Evolutionary conservation across 2,888 invertebrate species (phyloP).

Genomic region (Dryobota labecula): DNA sequence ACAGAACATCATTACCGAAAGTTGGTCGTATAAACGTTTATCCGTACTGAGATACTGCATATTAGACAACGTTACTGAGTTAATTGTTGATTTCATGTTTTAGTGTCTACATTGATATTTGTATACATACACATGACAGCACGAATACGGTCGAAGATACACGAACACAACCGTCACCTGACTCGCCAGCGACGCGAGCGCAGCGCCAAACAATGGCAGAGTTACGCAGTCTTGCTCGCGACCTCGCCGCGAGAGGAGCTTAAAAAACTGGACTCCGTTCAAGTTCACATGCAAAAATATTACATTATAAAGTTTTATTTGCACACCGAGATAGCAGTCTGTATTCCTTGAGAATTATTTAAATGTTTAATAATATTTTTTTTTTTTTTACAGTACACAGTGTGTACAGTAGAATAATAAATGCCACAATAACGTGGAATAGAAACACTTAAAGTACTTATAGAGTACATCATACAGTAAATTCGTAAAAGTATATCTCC

Average conservation of each 20-base stretch:
- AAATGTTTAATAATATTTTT: too few relatives aligned
- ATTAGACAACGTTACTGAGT: background rate
- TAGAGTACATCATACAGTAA: background rate
- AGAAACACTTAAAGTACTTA: background rate
- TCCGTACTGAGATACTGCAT: too few relatives aligned
- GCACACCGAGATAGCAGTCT: constrained; percentile 23
- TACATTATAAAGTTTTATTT: constrained; percentile 11
- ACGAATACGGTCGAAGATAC: constrained; percentile 9
- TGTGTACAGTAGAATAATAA: constrained; percentile 16
- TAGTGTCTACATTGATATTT: background rate
- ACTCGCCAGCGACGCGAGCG: background rate
- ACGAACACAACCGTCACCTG: background rate
- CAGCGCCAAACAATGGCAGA: background rate
- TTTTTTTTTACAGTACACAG: too few relatives aligned
- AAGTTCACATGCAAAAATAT: background rate
- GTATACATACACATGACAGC: background rate
- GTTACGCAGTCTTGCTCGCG: background rate
- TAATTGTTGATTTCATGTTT: background rate
- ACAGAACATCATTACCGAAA: background rate
- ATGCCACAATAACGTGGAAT: constrained; percentile 26
- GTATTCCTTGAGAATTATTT: constrained; percentile 8
- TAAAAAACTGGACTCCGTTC: background rate
- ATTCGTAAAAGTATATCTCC: constrained; percentile 11
- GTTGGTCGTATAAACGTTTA: background rate
- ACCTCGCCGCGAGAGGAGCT: background rate